Evolutionary conservation across 1,140 invertebrate genomes (phyloP).

Genomic region (Drosophila melanogaster): DNA sequence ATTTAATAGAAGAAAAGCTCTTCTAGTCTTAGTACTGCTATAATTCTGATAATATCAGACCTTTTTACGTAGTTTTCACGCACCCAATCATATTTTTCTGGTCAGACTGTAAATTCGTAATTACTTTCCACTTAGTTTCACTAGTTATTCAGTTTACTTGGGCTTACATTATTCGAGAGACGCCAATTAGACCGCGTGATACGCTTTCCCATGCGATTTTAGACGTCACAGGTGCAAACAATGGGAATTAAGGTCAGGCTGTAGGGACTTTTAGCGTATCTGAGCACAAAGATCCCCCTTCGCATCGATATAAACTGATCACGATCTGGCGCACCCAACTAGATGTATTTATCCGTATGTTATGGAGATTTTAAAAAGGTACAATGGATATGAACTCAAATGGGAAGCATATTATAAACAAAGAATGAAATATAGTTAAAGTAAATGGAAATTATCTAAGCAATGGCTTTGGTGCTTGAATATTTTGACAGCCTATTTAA

Average conservation of each 20-base stretch:
- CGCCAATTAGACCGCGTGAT: constrained; percentile 16
- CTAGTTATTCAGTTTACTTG: too few species aligned
- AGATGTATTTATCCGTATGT: background rate
- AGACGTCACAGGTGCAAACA: constrained; percentile 8
- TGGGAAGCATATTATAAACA: too few species aligned
- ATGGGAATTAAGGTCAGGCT: constrained; percentile 14
- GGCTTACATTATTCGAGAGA: background rate
- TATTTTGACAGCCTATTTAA: background rate
- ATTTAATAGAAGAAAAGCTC: too few species aligned
- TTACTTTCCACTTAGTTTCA: too few species aligned
- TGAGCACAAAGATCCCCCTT: background rate
- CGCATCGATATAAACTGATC: background rate
- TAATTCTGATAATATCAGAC: too few species aligned
- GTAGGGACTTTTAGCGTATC: constrained; percentile 2
- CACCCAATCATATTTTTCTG: too few species aligned
- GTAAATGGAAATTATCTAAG: background rate
- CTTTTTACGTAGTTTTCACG: too few species aligned
- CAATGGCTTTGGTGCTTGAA: background rate
- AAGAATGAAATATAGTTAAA: background rate
- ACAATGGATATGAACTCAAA: background rate
- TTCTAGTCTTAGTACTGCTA: too few species aligned
- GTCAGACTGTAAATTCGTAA: too few species aligned
- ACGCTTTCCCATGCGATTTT: background rate
- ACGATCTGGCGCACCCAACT: constrained; percentile 2
- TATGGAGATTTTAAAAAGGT: background rate